A percentile compares a stretch with the other conserved stretches of the same genome.
Conservation (phyloP, 2,113 vertebrate genomes). For the Psophia crepitans region DNA sequence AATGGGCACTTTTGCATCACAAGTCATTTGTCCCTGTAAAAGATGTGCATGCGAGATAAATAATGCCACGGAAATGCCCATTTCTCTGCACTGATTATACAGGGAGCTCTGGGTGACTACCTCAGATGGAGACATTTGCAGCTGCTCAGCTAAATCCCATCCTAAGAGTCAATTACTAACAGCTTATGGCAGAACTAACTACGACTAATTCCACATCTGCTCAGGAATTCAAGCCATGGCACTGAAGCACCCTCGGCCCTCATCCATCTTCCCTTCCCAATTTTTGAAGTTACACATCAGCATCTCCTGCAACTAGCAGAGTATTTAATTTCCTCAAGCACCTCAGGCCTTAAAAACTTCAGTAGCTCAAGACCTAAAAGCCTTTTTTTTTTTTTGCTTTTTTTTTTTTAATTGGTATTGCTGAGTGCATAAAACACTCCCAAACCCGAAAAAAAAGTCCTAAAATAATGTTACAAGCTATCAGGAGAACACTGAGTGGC, state of each 20-base stretch:
- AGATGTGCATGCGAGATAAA: neutral
- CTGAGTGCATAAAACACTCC: neutral
- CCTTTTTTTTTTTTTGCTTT: neutral
- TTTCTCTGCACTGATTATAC: neutral
- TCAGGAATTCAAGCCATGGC: neutral
- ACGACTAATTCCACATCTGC: conserved; percentile 1
- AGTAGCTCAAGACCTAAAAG: neutral
- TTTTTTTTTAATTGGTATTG: neutral
- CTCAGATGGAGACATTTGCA: neutral
- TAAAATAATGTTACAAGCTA: neutral
- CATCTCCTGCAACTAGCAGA: neutral
- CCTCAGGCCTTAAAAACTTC: neutral
- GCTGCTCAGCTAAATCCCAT: neutral
- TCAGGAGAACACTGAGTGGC: neutral
- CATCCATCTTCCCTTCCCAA: neutral
- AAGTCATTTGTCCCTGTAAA: neutral
- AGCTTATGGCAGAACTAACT: neutral
- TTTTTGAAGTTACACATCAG: neutral
- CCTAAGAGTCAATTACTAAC: neutral
- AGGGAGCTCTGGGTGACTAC: neutral
- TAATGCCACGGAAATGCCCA: neutral
- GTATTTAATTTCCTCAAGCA: neutral
- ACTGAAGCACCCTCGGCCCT: neutral
- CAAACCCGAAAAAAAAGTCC: neutral
- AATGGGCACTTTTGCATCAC: neutral